phyloP scores from a whole-genome alignment of 1,140 invertebrate species.

The Micrasema minimum region DNA sequence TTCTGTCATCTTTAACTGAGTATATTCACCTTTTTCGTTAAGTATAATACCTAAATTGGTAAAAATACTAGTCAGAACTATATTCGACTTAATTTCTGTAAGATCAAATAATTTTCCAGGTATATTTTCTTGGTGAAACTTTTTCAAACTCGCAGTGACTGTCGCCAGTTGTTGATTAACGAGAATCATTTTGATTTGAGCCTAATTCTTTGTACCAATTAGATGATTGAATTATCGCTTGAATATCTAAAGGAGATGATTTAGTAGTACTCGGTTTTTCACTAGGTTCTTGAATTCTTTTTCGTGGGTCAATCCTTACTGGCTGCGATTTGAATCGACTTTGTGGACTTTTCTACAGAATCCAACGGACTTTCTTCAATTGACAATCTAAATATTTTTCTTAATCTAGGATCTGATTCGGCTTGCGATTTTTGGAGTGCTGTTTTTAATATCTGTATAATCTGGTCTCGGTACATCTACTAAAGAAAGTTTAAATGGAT shows the following conservation, averaged over 20 bases:
- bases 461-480: conserved; percentile 79
- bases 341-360: conserved; percentile 62
- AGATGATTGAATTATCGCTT: conserved; percentile 70
- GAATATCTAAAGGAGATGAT: conserved; percentile 65
- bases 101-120: conserved; percentile 67
- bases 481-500: conserved; percentile 74
- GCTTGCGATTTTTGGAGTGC: conserved; percentile 76
- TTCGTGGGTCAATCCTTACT: conserved; percentile 66
- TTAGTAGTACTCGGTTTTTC: conserved; percentile 55
- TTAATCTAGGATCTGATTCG: conserved; percentile 75
- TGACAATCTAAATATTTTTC: conserved; percentile 77
- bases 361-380: conserved; percentile 68
- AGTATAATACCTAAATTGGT: conserved; percentile 67
- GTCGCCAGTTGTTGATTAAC: conserved; percentile 73
- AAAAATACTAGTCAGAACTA: conserved; percentile 67
- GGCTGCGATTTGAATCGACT: conserved; percentile 55
- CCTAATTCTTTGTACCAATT: conserved; percentile 74
- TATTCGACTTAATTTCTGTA: conserved; percentile 65
- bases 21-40: conserved; percentile 68
- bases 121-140: conserved; percentile 66
- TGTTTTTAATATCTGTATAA: conserved; percentile 78
- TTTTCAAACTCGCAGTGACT: conserved; percentile 70
- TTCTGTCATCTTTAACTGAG: conserved; percentile 64
- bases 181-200: conserved; percentile 74
- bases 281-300: conserved; percentile 66